Base-by-base conservation (phyloP, 2,888 invertebrate genomes). In the Lissonota sp. region DNA sequence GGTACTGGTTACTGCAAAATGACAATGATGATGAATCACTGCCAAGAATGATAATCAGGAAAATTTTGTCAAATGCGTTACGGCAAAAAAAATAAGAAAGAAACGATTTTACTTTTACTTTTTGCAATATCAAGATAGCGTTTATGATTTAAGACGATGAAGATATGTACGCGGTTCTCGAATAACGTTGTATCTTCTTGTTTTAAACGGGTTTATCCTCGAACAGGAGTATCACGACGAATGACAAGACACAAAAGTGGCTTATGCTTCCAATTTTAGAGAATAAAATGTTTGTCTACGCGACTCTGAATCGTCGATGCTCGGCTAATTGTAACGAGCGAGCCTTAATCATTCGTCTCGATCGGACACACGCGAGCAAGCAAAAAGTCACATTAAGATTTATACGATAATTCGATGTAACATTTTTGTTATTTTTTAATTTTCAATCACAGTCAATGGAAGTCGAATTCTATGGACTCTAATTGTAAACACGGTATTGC, bases 231-330 rank as follows among this genome's bases (percentile, higher is more conserved):
- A 44, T 53, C 39, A 16, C 40, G 49, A 72, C 62, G 51, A 72
- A 63, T 53, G 57, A 80, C 71, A 62, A 66, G 75, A 75, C 79
- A 58, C 69, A 72, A 62, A 71, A 12, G 80, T 76, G 75, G 72
- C 80, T 80, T 80, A 66, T 76, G 80, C 80, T 80, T 80, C 80
- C 80, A 80, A 44, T 76, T 26, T 26, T 80, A 80, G 67, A 72
- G 51, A 53, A 76, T 80, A 80, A 60, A 76, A 76, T 49, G 26
- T 76, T 72, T 76, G 70, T 76, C 39, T 76, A 80, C 72, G 10
- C 12, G 70, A 70, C 58, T 66, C 55, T 69, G 58, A 74, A 42
- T 60, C 53, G 37, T 66, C 57, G 63, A 58, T 44, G 69, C 62
- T 62, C 26, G 63, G 51, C 42, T 26, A 26, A 26, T 8, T 16